Evolutionary conservation across 2,797 vertebrate species (phyloP).

Genomic region (Gephyroberyx darwinii): DNA sequence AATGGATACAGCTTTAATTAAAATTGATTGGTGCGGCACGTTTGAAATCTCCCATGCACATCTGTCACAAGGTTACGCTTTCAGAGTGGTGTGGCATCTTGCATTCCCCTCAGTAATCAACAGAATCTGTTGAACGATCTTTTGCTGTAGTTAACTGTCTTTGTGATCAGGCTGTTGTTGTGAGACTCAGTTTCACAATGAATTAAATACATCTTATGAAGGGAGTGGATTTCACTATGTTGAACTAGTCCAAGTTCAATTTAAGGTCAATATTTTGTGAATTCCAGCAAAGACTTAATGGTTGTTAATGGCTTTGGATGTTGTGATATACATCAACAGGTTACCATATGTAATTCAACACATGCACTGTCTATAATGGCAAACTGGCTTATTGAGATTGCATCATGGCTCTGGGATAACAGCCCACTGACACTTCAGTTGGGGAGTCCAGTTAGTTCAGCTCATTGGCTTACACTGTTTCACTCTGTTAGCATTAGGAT

Average conservation of each 20-base stretch:
- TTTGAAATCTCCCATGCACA: conserved; percentile 60
- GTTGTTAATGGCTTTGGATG: too few relatives aligned
- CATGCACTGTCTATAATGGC: too few relatives aligned
- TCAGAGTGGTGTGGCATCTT: conserved; percentile 40
- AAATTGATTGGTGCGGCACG: conserved; percentile 65
- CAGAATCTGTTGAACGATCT: conserved; percentile 7
- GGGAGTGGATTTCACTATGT: too few relatives aligned
- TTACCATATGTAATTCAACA: too few relatives aligned
- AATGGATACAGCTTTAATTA: conserved; percentile 71
- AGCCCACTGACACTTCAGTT: too few relatives aligned
- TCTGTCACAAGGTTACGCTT: conserved; percentile 63
- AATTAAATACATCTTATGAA: not conserved
- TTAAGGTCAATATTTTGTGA: too few relatives aligned
- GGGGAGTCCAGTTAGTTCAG: too few relatives aligned
- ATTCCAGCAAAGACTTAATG: too few relatives aligned
- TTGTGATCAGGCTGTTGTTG: not conserved
- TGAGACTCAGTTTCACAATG: too few relatives aligned
- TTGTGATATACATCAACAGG: too few relatives aligned
- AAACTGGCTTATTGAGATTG: too few relatives aligned
- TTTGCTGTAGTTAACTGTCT: not conserved
- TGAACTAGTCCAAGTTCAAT: not conserved
- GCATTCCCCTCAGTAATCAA: conserved; percentile 29
- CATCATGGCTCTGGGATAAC: too few relatives aligned
- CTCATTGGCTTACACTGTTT: not conserved
- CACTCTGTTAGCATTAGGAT: not conserved